A percentile compares a stretch with the other conserved stretches of the same genome.
Evolutionary conservation across 1,140 invertebrate genomes (phyloP).

Genomic region (Trachymyrmex septentrionalis): DNA sequence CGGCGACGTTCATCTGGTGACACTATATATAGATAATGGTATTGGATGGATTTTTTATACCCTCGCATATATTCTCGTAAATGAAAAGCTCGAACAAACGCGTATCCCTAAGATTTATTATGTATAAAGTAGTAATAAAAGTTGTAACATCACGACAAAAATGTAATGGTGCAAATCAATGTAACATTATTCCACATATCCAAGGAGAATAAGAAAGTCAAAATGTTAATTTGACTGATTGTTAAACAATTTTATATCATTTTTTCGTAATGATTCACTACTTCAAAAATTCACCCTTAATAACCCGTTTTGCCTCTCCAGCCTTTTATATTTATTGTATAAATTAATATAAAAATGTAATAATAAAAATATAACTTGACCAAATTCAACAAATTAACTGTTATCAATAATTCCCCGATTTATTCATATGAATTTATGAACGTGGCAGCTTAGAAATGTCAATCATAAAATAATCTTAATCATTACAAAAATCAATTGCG

Average conservation of each 20-base stretch:
- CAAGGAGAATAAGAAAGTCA: too few relatives aligned
- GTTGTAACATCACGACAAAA: neutral
- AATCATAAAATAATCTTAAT: neutral
- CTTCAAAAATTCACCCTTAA: neutral
- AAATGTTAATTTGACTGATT: too few relatives aligned
- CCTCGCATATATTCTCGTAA: slow-evolving; percentile 39
- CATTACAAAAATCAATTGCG: neutral
- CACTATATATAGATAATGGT: slow-evolving; percentile 57
- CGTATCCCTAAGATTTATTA: neutral
- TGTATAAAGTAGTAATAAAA: slow-evolving; percentile 1
- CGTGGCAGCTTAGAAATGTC: neutral
- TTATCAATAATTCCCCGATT: slow-evolving; percentile 2
- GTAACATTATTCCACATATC: neutral
- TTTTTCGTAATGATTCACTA: neutral
- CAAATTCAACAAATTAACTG: neutral
- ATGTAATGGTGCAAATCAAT: neutral
- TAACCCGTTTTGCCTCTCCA: neutral
- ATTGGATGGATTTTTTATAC: slow-evolving; percentile 61
- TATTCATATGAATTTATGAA: neutral
- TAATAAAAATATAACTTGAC: neutral
- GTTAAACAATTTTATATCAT: too few relatives aligned
- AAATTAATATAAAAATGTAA: slow-evolving; percentile 1
- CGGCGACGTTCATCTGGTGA: slow-evolving; percentile 32
- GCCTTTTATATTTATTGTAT: neutral
- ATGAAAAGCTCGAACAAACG: slow-evolving; percentile 1